Base-by-base conservation (phyloP, 1,140 invertebrate genomes). In the Aphidius gifuensis region DNA sequence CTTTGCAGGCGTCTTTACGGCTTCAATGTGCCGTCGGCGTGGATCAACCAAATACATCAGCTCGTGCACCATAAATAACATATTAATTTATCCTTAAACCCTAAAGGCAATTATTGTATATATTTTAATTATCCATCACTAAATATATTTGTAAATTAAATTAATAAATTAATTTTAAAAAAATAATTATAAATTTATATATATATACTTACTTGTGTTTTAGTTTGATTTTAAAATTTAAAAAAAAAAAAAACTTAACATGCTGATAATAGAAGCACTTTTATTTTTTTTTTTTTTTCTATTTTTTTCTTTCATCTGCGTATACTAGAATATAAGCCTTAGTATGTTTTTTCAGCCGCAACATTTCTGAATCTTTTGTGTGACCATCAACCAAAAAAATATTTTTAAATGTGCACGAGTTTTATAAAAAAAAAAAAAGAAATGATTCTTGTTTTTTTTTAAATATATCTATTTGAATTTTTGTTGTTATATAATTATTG, bases 321-420 rank as follows among this genome's bases (percentile, higher is more conserved):
- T 39, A 55, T 55, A 55, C 21, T 43, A 40, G 11, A 43, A 2
- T n/a, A 16, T 16, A 16, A 9, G 6, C 32, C 39, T 44, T 39
- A 32, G 23, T 59, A 58, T 74, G 72, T 74, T 74, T 74, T 67
- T 74, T 74, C 73, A 74, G 72, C 73, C 73, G 73, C 69, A 72
- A 74, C 72, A 74, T 74, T 71, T 74, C 72, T 73, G 71, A 74
- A 74, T 74, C 73, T 74, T 74, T 74, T 74, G 73, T 74, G 61
- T 64, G 60, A 50, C 21, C 45, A 55, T 47, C 44, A 45, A 61
- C 40, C 49, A 21, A 53, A 64, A 71, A 66, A 54, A 47, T 23
- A 61, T 55, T 39, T 42, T 55, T 44, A 23, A 23, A 23, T 23
- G 54, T 43, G 21, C 40, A 56, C 50, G 50, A 53, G 23, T 44